Evolutionary conservation across 2,797 vertebrate genomes (phyloP).

Genomic region (Crypturellus tataupa): DNA sequence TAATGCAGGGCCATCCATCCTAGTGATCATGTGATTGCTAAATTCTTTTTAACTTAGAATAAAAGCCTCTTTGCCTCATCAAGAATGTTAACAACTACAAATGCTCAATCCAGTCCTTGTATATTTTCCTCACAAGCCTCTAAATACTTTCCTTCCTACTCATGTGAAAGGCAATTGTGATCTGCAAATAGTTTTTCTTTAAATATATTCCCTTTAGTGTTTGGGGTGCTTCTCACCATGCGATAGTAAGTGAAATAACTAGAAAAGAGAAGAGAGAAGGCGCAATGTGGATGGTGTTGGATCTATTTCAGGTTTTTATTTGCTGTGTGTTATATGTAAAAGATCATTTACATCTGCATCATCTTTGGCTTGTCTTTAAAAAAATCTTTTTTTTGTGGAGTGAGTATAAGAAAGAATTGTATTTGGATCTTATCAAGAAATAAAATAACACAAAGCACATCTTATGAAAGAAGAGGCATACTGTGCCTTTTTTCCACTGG

Average conservation of each 20-base stretch:
- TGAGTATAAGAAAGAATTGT: constrained; percentile 13
- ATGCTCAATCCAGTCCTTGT: not conserved
- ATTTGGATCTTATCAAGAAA: constrained; percentile 61
- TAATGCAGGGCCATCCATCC: not conserved
- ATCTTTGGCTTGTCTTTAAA: not conserved
- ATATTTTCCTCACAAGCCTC: not conserved
- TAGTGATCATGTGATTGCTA: not conserved
- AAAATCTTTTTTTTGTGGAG: not conserved
- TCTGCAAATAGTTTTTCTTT: constrained; percentile 17
- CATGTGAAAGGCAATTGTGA: not conserved
- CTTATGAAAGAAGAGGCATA: constrained; percentile 35
- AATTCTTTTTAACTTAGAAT: not conserved
- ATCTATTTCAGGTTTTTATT: constrained; percentile 9
- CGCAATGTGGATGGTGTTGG: not conserved
- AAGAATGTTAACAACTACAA: not conserved
- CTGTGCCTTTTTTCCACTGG: constrained; percentile 54
- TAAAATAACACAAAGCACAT: constrained; percentile 47
- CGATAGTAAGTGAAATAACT: not conserved
- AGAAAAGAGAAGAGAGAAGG: constrained; percentile 11
- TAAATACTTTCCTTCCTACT: not conserved
- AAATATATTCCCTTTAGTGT: not conserved
- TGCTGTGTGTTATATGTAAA: not conserved
- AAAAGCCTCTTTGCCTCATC: not conserved
- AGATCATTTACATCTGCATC: not conserved
- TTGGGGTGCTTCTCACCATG: not conserved